A percentile compares a stretch with the other conserved stretches of the same genome.
Conservation (phyloP, 2,888 invertebrate genomes). For the Hirudinaria manillensis region DNA sequence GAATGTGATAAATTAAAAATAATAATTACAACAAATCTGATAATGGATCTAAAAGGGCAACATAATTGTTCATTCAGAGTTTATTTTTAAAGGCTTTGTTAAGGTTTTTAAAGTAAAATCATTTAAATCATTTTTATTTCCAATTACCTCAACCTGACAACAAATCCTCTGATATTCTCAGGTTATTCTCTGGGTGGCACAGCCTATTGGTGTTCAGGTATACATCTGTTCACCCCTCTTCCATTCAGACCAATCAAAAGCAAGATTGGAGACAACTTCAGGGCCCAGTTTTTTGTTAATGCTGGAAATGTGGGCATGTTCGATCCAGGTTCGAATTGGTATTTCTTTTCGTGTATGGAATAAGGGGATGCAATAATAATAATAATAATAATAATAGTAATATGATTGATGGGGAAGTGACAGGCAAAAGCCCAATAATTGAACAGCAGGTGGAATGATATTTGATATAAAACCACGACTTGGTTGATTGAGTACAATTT, state of each 20-base stretch:
- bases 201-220: constrained; percentile 77
- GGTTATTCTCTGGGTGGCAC: constrained; percentile 57
- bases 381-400: too few relatives aligned
- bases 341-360: not conserved
- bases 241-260: constrained; percentile 76
- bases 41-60: not conserved
- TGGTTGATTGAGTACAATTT: too few relatives aligned
- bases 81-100: too few relatives aligned
- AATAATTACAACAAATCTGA: not conserved
- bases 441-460: too few relatives aligned
- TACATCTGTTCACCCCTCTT: constrained; percentile 82
- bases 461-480: too few relatives aligned
- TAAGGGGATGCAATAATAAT: not conserved
- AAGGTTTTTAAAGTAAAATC: too few relatives aligned
- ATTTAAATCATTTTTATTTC: too few relatives aligned
- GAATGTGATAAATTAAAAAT: not conserved
- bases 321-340: constrained; percentile 54
- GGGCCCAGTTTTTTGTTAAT: constrained; percentile 82
- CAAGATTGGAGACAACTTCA: constrained; percentile 75
- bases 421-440: too few relatives aligned
- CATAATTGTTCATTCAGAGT: not conserved
- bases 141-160: too few relatives aligned
- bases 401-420: too few relatives aligned
- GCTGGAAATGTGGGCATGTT: constrained; percentile 71
- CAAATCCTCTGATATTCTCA: constrained; percentile 35